Conservation (phyloP, 2,888 invertebrate genomes). For the Nemoura dubitans region DNA sequence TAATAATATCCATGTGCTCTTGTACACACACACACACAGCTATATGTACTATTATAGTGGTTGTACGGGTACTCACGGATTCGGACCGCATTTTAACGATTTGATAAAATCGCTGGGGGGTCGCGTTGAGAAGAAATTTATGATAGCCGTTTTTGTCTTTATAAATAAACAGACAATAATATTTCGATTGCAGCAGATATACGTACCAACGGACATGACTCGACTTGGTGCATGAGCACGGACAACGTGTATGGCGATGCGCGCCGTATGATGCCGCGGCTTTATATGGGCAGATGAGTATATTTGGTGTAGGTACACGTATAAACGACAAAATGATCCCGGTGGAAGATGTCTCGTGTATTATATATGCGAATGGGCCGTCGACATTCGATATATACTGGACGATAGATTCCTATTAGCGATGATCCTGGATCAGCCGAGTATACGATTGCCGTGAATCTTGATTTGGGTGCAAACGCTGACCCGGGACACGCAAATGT, state of each 20-base stretch:
- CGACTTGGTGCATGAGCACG: too few relatives aligned
- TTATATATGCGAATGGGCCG: too few relatives aligned
- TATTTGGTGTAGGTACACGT: too few relatives aligned
- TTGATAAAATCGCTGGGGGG: neutral
- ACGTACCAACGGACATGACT: neutral
- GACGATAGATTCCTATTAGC: too few relatives aligned
- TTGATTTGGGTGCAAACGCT: too few relatives aligned
- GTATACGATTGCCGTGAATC: too few relatives aligned
- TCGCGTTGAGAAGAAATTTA: neutral
- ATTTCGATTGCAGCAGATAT: neutral
- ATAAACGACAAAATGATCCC: neutral
- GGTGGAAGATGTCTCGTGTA: neutral
- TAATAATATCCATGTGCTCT: neutral
- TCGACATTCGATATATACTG: too few relatives aligned
- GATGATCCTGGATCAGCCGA: too few relatives aligned
- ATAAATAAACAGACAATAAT: neutral
- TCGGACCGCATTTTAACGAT: neutral
- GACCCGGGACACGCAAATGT: too few relatives aligned
- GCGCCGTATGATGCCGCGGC: neutral
- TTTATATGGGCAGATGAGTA: conserved; percentile 12
- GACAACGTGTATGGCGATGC: neutral
- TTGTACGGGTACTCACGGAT: neutral
- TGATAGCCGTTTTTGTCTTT: neutral
- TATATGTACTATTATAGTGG: too few relatives aligned
- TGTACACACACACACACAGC: neutral